Percentiles rank a stretch among this genome's conserved stretches.
phyloP scores from a whole-genome alignment of 1,140 invertebrate species.

The Drosophila quadrilineata region DNA sequence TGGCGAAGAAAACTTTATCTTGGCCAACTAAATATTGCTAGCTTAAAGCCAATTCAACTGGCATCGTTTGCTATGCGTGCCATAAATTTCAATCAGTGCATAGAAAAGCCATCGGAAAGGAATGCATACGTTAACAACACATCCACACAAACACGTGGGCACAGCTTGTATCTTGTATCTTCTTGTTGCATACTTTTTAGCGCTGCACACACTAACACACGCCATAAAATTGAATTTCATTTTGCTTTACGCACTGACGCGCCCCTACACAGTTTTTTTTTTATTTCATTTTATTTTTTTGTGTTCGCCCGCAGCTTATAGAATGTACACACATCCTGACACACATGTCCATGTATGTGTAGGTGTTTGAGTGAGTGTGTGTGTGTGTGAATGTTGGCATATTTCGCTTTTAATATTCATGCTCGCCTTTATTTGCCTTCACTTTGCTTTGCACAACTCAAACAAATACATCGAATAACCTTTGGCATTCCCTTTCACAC shows the following conservation, averaged over 20 bases:
- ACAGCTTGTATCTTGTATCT: too few species aligned
- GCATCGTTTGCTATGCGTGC: slow-evolving; percentile 1
- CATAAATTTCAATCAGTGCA: slow-evolving; percentile 64
- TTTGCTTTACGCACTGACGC: slow-evolving; percentile 53
- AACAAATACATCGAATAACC: slow-evolving; percentile 14
- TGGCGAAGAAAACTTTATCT: slow-evolving; percentile 46
- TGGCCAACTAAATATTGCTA: slow-evolving; percentile 16
- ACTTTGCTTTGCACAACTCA: slow-evolving; percentile 3
- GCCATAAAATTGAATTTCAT: slow-evolving; percentile 72
- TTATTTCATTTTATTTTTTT: too few species aligned
- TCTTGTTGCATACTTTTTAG: slow-evolving; percentile 55
- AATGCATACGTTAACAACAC: slow-evolving; percentile 2
- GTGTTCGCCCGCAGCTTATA: slow-evolving; percentile 15
- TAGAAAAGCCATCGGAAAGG: slow-evolving; percentile 14
- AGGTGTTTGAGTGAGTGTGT: slow-evolving; percentile 2
- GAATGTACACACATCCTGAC: too few species aligned
- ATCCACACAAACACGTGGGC: slow-evolving; percentile 41
- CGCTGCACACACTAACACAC: slow-evolving; percentile 40
- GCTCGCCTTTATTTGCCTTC: slow-evolving; percentile 40
- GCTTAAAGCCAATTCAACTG: slow-evolving; percentile 19
- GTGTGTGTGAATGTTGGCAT: slow-evolving; percentile 12
- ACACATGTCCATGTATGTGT: slow-evolving; percentile 12
- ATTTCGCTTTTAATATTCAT: slow-evolving; percentile 59
- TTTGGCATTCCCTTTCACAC: slow-evolving; percentile 15
- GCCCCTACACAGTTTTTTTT: slow-evolving; percentile 28